Base-by-base conservation (phyloP, 1,140 invertebrate species). In the Drosophila mojavensis region DNA sequence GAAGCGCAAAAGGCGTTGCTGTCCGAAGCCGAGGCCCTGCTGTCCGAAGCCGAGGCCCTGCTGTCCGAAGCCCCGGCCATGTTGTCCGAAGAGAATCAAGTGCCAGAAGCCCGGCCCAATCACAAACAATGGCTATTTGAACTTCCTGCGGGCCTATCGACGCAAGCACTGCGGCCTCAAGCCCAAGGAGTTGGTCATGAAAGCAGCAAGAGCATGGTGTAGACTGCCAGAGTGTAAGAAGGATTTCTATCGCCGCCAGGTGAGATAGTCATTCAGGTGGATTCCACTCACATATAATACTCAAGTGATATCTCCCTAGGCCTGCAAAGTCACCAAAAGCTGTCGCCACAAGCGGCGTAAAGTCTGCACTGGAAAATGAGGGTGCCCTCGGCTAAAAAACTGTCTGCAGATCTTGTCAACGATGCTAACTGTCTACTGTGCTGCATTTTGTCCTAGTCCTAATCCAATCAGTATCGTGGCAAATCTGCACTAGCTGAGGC, bases 141-240 rank as follows among this genome's bases (percentile, higher is more conserved):
- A 77, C 5, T 74, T 78, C 15, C 5, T 78, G 0, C 70, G 64
- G 4, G 24, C 5, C 5, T 78, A 30, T 53, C 48, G 64, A 0
- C 33, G 59, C 26, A 64, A 45, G 9, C 59, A 78, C 4, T 68
- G 48, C 15, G 43, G 26, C 1, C 48, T 77, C 24, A 59, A 50
- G 1, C 60, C 75, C 0, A 56, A 43, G 0, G 64, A 69, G 0
- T 5, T 78, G 30, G 41, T 78, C 13, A 39, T 20, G 11, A 50
- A 50, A 9, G 75, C 64, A 5, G 75, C 64, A 5, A 20, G 47
- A 0, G 71, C 75, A 11, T 78, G 75, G 75, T 39, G 48, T n/a
- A 28, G 41, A 2, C 9, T 78, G 0, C 1, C 56, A 1, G 62
- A 76, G 1, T 4, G 10, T 7, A 58, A 67, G 2, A 76, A 73